Base-by-base conservation (phyloP, 2,888 invertebrate genomes). In the Mactromeris polynyma region DNA sequence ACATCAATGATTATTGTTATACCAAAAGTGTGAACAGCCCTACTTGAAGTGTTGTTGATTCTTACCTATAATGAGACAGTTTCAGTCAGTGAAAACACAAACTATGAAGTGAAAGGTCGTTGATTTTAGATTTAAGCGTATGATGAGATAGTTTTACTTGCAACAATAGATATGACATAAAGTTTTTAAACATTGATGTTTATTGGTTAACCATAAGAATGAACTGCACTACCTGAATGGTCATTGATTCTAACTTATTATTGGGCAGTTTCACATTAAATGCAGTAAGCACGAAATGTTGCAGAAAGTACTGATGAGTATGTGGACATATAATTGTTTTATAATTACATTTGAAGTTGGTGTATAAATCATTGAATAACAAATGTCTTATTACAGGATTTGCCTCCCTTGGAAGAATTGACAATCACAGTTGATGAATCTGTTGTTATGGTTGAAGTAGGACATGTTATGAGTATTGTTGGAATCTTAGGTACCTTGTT, bases 401-500 rank as follows among this genome's bases (percentile, higher is more conserved):
- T 96, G 51, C 95, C 95, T 87, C 94, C 95, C 40, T 77, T 96
- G n/a, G 95, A 95, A 86, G 95, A 96, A 21, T 89, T 96, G 40
- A 93, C 93, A 36, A 95, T 96, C 31, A 94, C 94, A 26, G 94
- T 95, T 6, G 94, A 94, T 83, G 95, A 95, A 33, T 91, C 92
- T 77, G 95, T 95, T 3, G 87, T 93, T n/a, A 88, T 96, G 91
- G 87, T 91, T 7, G 90, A 92, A 69, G 90, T 95, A 14, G 96
- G 96, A 7, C 87, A 64, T 31, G 94, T 96, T 21, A 90, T 93
- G 6, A 94, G 94, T 80, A 92, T 95, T 89, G 94, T 96, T 51
- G 95, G 94, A 33, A 90, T 94, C 11, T 89, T 96, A 38, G 95
- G 95, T 96, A n/a, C n/a, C n/a, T 19, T 46, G 46, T 17, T 46